Evolutionary conservation across 2,797 vertebrate species (phyloP), one percentile per base, ranked within the genome.

Genomic region (Acomys russatus): DNA sequence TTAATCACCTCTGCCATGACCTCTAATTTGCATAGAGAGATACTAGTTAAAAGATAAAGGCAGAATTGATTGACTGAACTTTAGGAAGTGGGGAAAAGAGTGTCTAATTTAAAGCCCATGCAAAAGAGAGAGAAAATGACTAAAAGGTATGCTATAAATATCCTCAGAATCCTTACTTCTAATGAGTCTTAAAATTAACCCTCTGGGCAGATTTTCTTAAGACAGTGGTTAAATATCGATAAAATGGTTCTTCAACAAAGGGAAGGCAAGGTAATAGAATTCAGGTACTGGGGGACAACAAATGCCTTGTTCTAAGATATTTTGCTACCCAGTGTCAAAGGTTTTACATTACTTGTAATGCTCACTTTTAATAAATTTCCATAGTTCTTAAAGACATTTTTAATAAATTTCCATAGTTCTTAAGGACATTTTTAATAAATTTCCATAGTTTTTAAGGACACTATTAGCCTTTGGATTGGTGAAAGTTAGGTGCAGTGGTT

Each of bases 11-110:
- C 73, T 96, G 74, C 51, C 80, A 44, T 93, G 93, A 94, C 94
- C 92, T 96, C 78, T 18, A 91, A 92, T 97, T 97, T 98, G 90
- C 95, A 94, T 97, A 92, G 35, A 97, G 92, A 91, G 85, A 91
- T 87, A 66, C 82, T 95, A 28, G 79, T 97, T 95, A 94, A 66
- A 92, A 85, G 23, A 87, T 63, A 68, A 18, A 87, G 90, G 22
- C 80, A 93, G 82, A 49, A 94, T 70, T 96, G 95, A 97, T 73
- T 92, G 80, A 95, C 80, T 93, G 56, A 95, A 89, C 15, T 93
- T 96, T 68, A 63, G 61, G 83, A 89, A 95, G 74, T 96, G 23
- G 56, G 33, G 44, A 70, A 94, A 84, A 56, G n/a, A 89, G 71
- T 68, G 61, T 64, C 68, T 97, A 79, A 89, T 95, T 97, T 95